Conservation (phyloP, 2,797 vertebrate genomes). For the Percopsis omiscomaycus region DNA sequence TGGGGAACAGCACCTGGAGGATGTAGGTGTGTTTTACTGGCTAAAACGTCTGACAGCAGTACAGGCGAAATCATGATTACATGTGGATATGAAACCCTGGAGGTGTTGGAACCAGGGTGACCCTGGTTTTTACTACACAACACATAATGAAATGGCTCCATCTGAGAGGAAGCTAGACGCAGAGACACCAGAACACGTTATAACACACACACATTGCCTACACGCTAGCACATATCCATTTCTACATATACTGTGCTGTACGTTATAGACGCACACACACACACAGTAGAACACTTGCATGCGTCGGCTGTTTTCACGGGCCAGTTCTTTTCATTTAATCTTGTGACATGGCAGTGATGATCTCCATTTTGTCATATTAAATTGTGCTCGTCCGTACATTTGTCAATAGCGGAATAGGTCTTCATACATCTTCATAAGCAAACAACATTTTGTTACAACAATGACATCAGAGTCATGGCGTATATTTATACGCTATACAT, state of each 20-base stretch:
- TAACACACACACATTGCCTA: neutral
- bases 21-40: constrained; percentile 42
- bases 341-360: constrained; percentile 57
- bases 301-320: constrained; percentile 59
- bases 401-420: too few species aligned
- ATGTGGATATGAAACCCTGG: constrained; percentile 21
- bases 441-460: too few species aligned
- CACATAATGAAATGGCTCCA: constrained; percentile 42
- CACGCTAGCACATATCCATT: constrained; percentile 11
- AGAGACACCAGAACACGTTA: constrained; percentile 54
- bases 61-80: too few species aligned
- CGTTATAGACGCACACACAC: neutral
- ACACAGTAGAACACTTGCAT: constrained; percentile 39
- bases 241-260: constrained; percentile 3
- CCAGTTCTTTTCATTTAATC: constrained; percentile 73
- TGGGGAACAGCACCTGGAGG: constrained; percentile 30
- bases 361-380: constrained; percentile 72
- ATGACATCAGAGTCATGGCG: too few species aligned
- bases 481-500: too few species aligned
- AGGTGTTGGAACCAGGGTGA: constrained; percentile 38
- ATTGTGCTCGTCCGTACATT: constrained; percentile 58
- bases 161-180: constrained; percentile 28
- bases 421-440: too few species aligned
- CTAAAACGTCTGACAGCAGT: constrained; percentile 10
- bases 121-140: constrained; percentile 53